phyloP scores from a whole-genome alignment of 2,888 invertebrate genomes.

The Elmis aenea region DNA sequence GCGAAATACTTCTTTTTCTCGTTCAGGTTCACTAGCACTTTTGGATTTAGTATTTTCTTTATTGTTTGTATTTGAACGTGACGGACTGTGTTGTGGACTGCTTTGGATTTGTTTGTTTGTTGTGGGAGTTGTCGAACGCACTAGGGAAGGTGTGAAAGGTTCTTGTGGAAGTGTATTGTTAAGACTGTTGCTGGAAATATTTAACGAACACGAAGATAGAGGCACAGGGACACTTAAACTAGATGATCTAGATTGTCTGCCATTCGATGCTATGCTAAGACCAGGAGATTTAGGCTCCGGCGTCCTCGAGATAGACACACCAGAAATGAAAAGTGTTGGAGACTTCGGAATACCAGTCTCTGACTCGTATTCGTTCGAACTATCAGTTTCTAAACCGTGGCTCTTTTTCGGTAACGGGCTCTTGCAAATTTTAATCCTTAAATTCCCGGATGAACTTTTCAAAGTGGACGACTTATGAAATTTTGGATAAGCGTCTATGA shows the following conservation, averaged over 20 bases:
- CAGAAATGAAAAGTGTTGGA: constrained; percentile 54
- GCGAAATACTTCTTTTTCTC: constrained; percentile 50
- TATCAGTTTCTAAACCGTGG: constrained; percentile 47
- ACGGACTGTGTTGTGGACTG: constrained; percentile 37
- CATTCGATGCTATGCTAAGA: constrained; percentile 38
- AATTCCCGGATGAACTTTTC: constrained; percentile 35
- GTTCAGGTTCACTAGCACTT: constrained; percentile 51
- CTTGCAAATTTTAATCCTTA: constrained; percentile 45
- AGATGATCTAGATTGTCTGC: constrained; percentile 49
- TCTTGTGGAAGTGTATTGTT: constrained; percentile 39
- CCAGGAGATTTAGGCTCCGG: constrained; percentile 46
- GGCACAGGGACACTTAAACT: constrained; percentile 49
- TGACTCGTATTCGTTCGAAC: constrained; percentile 53
- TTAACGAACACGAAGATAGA: constrained; percentile 41
- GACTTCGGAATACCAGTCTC: constrained; percentile 55
- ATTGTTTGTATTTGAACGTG: constrained; percentile 22
- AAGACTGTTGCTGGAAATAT: constrained; percentile 43
- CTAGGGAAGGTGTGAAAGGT: constrained; percentile 41
- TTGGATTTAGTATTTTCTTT: constrained; percentile 45
- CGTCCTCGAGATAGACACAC: constrained; percentile 53
- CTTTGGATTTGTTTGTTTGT: constrained; percentile 34
- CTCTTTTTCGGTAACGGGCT: constrained; percentile 34
- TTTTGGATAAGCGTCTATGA: constrained; percentile 38
- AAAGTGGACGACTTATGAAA: constrained; percentile 26
- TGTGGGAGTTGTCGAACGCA: constrained; percentile 41